phyloP scores from a whole-genome alignment of 2,888 invertebrate genomes.

The Andrena minutula region DNA sequence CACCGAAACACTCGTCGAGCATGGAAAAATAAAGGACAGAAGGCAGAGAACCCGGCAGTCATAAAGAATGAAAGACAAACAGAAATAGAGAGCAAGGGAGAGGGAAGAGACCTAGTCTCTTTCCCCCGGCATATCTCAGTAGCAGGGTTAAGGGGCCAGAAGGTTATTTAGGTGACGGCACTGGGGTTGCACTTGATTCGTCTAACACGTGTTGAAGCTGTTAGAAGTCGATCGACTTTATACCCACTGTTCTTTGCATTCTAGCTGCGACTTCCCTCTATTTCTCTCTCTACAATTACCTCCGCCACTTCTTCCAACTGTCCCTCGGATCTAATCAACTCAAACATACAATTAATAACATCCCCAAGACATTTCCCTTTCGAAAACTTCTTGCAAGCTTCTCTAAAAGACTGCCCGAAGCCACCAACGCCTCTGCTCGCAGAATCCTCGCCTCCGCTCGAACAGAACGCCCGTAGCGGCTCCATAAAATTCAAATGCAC shows the following conservation, averaged over 20 bases:
- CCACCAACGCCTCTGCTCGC: not conserved
- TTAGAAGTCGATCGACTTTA: conserved; percentile 17
- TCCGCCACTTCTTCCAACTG: no score
- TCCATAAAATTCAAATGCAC: conserved; percentile 7
- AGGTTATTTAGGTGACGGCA: conserved; percentile 50
- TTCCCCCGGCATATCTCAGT: conserved; percentile 10
- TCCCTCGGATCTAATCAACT: no score
- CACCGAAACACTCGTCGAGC: conserved; percentile 8
- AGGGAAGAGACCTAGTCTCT: not conserved
- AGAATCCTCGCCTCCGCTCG: not conserved
- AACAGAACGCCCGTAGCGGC: not conserved
- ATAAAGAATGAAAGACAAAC: conserved; percentile 37
- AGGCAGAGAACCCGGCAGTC: conserved; percentile 5
- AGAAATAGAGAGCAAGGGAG: conserved; percentile 5
- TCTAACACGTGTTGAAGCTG: conserved; percentile 50
- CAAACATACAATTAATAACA: no score
- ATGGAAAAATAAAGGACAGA: not conserved
- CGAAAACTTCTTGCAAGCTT: no score
- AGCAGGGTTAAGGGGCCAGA: conserved; percentile 37
- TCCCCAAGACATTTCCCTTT: no score
- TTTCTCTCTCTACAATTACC: no score
- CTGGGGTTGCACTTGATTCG: conserved; percentile 59
- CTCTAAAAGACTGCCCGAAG: no score
- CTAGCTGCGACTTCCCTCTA: not conserved
- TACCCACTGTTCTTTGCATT: not conserved